Evolutionary conservation across 2,113 vertebrate genomes (phyloP).

Genomic region (Tetrax tetrax): DNA sequence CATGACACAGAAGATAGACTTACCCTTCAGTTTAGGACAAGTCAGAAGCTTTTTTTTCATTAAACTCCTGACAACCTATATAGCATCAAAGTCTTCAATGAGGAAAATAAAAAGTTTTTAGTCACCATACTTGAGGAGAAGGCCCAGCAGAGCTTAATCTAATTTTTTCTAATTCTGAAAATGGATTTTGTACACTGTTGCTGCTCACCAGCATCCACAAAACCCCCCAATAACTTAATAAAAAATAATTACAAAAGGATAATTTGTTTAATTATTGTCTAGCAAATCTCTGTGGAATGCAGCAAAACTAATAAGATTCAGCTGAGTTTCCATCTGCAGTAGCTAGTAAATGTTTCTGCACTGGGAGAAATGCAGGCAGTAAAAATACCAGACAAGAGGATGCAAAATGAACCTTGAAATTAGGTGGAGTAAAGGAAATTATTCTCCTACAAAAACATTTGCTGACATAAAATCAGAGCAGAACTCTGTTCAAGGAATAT

Average conservation of each 20-base stretch:
- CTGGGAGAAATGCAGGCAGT: neutral
- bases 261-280: slow-evolving; percentile 15
- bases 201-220: neutral
- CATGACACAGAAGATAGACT: neutral
- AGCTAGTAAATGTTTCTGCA: neutral
- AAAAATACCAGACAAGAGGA: neutral
- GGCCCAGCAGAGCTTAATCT: neutral
- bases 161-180: neutral
- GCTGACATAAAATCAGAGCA: neutral
- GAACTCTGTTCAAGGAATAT: neutral
- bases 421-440: neutral
- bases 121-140: neutral
- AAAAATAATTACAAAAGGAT: neutral
- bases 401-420: slow-evolving; percentile 20
- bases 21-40: neutral
- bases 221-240: neutral
- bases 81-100: neutral
- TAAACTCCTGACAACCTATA: neutral
- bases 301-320: slow-evolving; percentile 13
- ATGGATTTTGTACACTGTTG: neutral
- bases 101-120: neutral
- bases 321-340: neutral
- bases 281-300: neutral
- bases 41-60: neutral
- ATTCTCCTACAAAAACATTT: neutral